Evolutionary conservation across 2,888 invertebrate genomes (phyloP).

Genomic region (Neoascia interrupta): DNA sequence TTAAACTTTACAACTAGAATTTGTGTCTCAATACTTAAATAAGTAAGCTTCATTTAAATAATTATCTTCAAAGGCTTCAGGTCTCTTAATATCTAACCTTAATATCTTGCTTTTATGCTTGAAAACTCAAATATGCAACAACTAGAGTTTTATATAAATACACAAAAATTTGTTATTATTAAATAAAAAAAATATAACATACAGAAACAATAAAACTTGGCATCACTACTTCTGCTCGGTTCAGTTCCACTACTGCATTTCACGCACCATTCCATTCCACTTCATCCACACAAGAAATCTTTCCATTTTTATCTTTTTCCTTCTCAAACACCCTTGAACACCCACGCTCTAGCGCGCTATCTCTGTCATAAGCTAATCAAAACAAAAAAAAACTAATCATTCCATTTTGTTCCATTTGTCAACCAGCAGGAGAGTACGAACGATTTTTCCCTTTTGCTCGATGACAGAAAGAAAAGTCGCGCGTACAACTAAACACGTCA

Average conservation of each 20-base stretch:
- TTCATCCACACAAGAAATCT: not conserved
- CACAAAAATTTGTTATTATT: too few relatives aligned
- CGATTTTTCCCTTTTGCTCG: slow-evolving; percentile 59
- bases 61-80: too few relatives aligned
- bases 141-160: too few relatives aligned
- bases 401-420: slow-evolving; percentile 44
- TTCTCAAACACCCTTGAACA: slow-evolving; percentile 6
- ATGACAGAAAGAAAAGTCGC: slow-evolving; percentile 71
- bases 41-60: too few relatives aligned
- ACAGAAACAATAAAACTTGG: slow-evolving; percentile 12
- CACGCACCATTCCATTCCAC: not conserved
- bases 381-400: slow-evolving; percentile 41
- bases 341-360: not conserved
- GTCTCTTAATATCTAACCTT: too few relatives aligned
- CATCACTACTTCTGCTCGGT: not conserved
- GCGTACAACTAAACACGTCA: slow-evolving; percentile 50
- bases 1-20: too few relatives aligned
- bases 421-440: slow-evolving; percentile 52
- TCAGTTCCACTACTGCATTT: not conserved
- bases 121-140: too few relatives aligned
- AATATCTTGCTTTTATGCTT: too few relatives aligned
- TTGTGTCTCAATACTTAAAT: too few relatives aligned
- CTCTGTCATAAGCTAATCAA: slow-evolving; percentile 23
- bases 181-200: too few relatives aligned
- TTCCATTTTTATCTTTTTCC: not conserved